A percentile compares a stretch with the other conserved stretches of the same genome.
Evolutionary conservation across 2,113 vertebrate species (phyloP).

Genomic region (Erythrocercus mccallii): DNA sequence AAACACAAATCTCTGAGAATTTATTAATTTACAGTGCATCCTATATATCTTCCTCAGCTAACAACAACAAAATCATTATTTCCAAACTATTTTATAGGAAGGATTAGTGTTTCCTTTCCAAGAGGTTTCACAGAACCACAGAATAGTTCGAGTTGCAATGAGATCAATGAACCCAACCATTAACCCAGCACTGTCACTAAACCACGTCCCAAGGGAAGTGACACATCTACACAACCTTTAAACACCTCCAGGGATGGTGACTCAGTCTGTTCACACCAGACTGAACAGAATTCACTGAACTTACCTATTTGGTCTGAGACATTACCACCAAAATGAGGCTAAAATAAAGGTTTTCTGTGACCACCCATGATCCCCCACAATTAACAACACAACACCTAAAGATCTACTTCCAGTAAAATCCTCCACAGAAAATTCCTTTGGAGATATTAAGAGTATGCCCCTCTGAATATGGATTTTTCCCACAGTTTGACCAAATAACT

Average conservation of each 20-base stretch:
- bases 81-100: neutral
- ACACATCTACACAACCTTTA: neutral
- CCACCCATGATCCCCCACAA: neutral
- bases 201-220: neutral
- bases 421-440: neutral
- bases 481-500: neutral
- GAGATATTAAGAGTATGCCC: accelerated
- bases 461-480: neutral
- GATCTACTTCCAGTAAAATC: neutral
- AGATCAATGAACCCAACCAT: neutral
- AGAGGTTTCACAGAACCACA: neutral
- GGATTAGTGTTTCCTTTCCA: neutral
- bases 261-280: neutral
- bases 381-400: neutral
- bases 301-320: neutral
- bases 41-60: neutral
- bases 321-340: neutral
- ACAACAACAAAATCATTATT: neutral
- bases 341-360: neutral
- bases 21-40: neutral
- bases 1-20: neutral
- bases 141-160: accelerated
- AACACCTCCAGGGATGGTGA: neutral
- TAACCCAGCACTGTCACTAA: neutral
- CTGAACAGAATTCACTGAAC: neutral